A percentile compares a stretch with the other conserved stretches of the same genome.
Conservation (phyloP, 35 echinoderm and acorn worm species). For the Lytechinus pictus region DNA sequence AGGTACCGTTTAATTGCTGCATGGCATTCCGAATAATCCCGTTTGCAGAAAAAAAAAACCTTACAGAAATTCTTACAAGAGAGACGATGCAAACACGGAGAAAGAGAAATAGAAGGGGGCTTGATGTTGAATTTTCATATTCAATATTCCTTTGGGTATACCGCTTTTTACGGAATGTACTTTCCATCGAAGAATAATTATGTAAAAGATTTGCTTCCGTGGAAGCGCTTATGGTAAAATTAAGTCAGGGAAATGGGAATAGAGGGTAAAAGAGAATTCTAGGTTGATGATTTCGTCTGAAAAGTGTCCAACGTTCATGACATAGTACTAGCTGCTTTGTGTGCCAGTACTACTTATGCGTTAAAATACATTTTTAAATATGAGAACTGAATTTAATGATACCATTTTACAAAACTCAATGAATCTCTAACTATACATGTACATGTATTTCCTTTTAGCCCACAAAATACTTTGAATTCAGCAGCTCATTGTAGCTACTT, state of each 20-base stretch:
- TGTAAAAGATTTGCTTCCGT: conserved; percentile 4
- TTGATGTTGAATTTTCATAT: background rate
- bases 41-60: background rate
- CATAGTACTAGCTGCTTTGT: no score
- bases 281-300: background rate
- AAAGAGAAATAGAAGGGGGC: background rate
- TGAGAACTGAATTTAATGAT: no score
- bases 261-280: background rate
- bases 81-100: background rate
- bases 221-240: background rate
- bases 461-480: no score
- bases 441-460: no score
- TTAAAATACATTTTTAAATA: no score
- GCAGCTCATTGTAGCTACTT: no score
- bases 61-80: background rate
- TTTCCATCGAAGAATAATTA: background rate
- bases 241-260: background rate
- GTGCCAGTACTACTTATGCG: no score
- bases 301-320: background rate
- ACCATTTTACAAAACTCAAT: no score
- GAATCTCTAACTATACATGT: no score
- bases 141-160: conserved; percentile 5
- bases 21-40: background rate
- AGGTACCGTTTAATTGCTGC: conserved; percentile 10
- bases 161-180: background rate